phyloP scores from a whole-genome alignment of 2,797 vertebrate species.

The Sebastes nivosus region DNA sequence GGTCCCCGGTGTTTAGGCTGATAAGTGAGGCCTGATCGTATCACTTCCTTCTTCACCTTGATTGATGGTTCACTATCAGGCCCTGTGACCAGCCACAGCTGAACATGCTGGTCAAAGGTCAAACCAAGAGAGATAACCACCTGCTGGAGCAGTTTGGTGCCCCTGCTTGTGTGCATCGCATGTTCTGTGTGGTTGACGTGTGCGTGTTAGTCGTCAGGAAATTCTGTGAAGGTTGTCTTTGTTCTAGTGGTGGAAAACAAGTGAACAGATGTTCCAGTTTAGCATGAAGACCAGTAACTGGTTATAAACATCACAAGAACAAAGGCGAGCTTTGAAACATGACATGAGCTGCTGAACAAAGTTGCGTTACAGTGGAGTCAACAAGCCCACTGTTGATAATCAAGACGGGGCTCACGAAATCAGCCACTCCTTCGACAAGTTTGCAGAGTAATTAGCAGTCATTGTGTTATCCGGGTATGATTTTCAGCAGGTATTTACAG shows the following conservation, averaged over 20 bases:
- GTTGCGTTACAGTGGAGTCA: background rate
- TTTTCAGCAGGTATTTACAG: slow-evolving; percentile 18
- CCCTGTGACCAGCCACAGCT: slow-evolving; percentile 49
- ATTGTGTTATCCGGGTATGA: slow-evolving; percentile 12
- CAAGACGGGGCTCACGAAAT: background rate
- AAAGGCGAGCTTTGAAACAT: slow-evolving; percentile 27
- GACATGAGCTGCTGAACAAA: background rate
- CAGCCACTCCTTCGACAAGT: slow-evolving; percentile 44
- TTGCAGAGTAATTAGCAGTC: slow-evolving; percentile 44
- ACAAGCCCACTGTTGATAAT: slow-evolving; percentile 4
- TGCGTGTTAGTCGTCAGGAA: slow-evolving; percentile 43
- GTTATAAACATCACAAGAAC: slow-evolving; percentile 7
- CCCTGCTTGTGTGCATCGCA: slow-evolving; percentile 27
- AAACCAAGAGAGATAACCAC: slow-evolving; percentile 75
- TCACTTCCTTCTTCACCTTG: slow-evolving; percentile 70
- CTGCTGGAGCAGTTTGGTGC: slow-evolving; percentile 59
- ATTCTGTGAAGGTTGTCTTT: slow-evolving; percentile 53
- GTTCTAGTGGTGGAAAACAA: slow-evolving; percentile 49
- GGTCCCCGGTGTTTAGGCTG: slow-evolving; percentile 44
- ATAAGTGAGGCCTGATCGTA: slow-evolving; percentile 58
- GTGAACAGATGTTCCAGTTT: slow-evolving; percentile 57
- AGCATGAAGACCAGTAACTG: slow-evolving; percentile 14
- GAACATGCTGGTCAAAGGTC: slow-evolving; percentile 68
- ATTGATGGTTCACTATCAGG: slow-evolving; percentile 68
- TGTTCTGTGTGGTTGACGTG: slow-evolving; percentile 20